phyloP scores from a whole-genome alignment of 2,797 vertebrate species.

The Silurus lanzhouensis region DNA sequence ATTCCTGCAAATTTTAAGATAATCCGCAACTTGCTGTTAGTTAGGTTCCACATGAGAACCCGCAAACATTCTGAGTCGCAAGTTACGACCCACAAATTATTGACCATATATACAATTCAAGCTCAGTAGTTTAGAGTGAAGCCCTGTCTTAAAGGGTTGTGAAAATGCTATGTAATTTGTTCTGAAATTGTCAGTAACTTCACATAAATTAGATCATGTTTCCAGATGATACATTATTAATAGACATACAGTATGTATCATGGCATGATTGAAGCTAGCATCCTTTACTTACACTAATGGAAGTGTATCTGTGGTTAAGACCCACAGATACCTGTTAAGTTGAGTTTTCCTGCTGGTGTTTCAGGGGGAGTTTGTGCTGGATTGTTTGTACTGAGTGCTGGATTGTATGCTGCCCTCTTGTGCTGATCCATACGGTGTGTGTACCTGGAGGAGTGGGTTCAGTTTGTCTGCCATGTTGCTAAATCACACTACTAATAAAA shows the following conservation, averaged over 20 bases:
- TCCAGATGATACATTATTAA: neutral
- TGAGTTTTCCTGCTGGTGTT: conserved; percentile 61
- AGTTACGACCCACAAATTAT: too few species aligned
- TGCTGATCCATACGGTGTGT: conserved; percentile 70
- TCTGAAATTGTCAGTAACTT: too few species aligned
- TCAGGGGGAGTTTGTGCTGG: conserved; percentile 44
- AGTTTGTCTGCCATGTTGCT: conserved; percentile 1
- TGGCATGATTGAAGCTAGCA: neutral
- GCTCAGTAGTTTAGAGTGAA: too few species aligned
- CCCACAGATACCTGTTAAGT: neutral
- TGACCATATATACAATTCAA: too few species aligned
- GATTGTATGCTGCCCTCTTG: conserved; percentile 79
- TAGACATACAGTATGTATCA: neutral
- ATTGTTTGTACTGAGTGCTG: conserved; percentile 63
- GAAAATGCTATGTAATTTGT: too few species aligned
- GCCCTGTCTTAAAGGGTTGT: too few species aligned
- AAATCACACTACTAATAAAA: neutral
- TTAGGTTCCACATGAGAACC: too few species aligned
- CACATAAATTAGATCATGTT: neutral
- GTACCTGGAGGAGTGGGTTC: conserved; percentile 29
- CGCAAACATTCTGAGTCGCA: too few species aligned
- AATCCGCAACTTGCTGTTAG: too few species aligned
- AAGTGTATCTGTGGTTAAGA: neutral
- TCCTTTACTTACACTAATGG: neutral
- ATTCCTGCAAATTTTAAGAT: too few species aligned